Percentiles rank a stretch among this genome's conserved stretches.
Evolutionary conservation across 64 coral and sea anemone genomes (phyloP).

Genomic region (Anthopleura sola): DNA sequence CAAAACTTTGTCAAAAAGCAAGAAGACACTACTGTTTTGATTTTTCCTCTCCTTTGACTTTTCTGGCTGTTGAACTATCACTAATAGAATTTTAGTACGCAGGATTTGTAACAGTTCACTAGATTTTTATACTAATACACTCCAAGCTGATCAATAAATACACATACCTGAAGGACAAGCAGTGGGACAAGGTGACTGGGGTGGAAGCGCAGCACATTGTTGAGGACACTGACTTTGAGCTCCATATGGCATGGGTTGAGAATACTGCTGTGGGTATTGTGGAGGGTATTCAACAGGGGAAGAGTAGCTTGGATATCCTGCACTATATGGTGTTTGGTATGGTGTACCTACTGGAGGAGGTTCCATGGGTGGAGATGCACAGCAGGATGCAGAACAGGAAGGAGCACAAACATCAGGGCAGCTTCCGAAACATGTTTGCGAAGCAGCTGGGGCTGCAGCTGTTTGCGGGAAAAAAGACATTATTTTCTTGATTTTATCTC

Average conservation of each 20-base stretch:
- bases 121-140: no score
- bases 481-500: neutral
- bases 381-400: constrained; percentile 30
- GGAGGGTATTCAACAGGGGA: constrained; percentile 18
- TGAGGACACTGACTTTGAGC: constrained; percentile 52
- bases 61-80: no score
- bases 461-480: neutral
- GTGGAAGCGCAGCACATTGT: constrained; percentile 44
- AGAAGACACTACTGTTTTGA: no score
- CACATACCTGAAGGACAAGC: constrained; percentile 34
- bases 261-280: constrained; percentile 32
- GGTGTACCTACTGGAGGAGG: neutral
- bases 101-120: no score
- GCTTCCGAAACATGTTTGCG: constrained; percentile 34
- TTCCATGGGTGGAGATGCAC: constrained; percentile 7
- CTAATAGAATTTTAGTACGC: no score
- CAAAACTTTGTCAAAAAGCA: no score
- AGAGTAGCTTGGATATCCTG: neutral
- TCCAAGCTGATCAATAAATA: neutral
- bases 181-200: constrained; percentile 33
- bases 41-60: no score
- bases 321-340: neutral
- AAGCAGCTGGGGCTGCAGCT: neutral
- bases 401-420: constrained; percentile 65
- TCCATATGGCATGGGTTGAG: constrained; percentile 32